Evolutionary conservation across 2,113 vertebrate species (phyloP).

Genomic region (Macaca nemestrina): DNA sequence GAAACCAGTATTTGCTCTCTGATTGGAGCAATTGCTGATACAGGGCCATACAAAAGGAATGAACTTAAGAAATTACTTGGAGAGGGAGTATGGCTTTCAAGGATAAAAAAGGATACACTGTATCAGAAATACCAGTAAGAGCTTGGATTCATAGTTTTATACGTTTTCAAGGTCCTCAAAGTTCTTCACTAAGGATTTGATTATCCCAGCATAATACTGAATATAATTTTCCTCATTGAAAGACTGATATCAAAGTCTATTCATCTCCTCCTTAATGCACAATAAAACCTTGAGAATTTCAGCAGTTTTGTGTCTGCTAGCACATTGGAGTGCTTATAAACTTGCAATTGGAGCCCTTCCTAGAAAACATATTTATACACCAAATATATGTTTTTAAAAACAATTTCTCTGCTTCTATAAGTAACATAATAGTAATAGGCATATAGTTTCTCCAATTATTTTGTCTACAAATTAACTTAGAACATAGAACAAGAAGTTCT

Average conservation of each 20-base stretch:
- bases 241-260: neutral
- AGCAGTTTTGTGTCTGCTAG: neutral
- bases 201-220: neutral
- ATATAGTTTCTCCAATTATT: neutral
- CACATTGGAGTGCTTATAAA: neutral
- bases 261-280: neutral
- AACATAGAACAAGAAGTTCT: neutral
- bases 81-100: neutral
- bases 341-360: neutral
- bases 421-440: neutral
- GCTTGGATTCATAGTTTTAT: neutral
- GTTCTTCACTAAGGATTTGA: conserved; percentile 22
- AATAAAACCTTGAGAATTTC: neutral
- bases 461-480: conserved; percentile 2
- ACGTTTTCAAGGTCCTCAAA: conserved; percentile 20
- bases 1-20: neutral
- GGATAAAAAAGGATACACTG: neutral
- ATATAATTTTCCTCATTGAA: conserved; percentile 28
- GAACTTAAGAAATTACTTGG: neutral
- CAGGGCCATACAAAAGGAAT: neutral
- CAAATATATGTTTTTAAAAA: conserved; percentile 3
- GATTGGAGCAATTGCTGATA: neutral
- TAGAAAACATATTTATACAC: neutral
- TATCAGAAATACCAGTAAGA: neutral
- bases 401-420: neutral